Conservation (phyloP, 2,797 vertebrate species). For the Yasuhikotakia modesta region DNA sequence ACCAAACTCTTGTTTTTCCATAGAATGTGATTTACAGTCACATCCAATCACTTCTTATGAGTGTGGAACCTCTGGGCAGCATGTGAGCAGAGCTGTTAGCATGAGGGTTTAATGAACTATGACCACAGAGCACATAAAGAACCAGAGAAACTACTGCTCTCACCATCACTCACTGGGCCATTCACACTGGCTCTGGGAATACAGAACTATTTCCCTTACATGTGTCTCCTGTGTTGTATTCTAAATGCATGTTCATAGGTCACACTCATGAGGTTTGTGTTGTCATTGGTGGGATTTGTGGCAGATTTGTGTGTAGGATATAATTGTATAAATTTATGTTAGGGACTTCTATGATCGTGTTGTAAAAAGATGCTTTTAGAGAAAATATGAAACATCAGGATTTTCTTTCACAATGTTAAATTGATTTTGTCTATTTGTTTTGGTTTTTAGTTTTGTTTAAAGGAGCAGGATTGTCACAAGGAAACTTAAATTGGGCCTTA, state of each 20-base stretch:
- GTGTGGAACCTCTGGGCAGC: constrained; percentile 47
- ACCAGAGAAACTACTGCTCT: constrained; percentile 51
- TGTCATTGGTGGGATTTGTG: constrained; percentile 17
- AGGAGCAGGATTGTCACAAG: too few relatives aligned
- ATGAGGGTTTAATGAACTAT: constrained; percentile 57
- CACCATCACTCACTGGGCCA: constrained; percentile 43
- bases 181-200: constrained; percentile 41
- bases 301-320: constrained; percentile 6
- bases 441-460: too few relatives aligned
- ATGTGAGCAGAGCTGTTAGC: constrained; percentile 40
- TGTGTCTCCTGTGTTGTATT: constrained; percentile 16
- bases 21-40: constrained; percentile 51
- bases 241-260: constrained; percentile 19
- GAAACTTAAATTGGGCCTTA: too few relatives aligned
- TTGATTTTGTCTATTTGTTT: too few relatives aligned
- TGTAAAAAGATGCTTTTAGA: too few relatives aligned
- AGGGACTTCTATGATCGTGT: neutral
- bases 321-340: neutral
- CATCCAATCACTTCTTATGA: constrained; percentile 45
- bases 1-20: constrained; percentile 37
- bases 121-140: constrained; percentile 54
- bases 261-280: constrained; percentile 13
- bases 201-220: constrained; percentile 44
- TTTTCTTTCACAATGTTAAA: too few relatives aligned
- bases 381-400: too few relatives aligned